These are phyloP conservation scores for Oryzias curvinotus DNA, from an alignment of 2,113 vertebrate species.

Conservation along the genomic window DNA sequence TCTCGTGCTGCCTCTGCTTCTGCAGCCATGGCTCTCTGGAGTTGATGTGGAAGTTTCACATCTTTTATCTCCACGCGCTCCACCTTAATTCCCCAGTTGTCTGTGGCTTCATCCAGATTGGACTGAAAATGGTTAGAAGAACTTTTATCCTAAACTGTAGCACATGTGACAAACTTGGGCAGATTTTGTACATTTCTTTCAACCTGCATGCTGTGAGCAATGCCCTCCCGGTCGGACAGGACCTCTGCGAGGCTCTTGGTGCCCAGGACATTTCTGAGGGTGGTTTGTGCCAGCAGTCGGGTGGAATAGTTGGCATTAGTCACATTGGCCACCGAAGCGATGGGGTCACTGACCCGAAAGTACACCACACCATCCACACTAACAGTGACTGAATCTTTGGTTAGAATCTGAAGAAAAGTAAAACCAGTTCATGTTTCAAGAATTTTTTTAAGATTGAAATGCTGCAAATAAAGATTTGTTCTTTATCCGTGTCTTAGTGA, in stretches of 20 bases:
- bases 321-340: slow-evolving; percentile 85
- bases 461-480: background rate
- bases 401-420: slow-evolving; percentile 77
- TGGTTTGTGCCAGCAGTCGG: slow-evolving; percentile 86
- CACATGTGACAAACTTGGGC: too few relatives aligned
- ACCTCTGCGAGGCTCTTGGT: slow-evolving; percentile 85
- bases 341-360: slow-evolving; percentile 82
- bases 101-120: slow-evolving; percentile 79
- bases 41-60: slow-evolving; percentile 82
- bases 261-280: slow-evolving; percentile 85
- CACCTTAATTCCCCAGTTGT: slow-evolving; percentile 87
- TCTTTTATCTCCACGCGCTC: slow-evolving; percentile 89
- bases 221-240: slow-evolving; percentile 84
- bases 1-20: slow-evolving; percentile 85
- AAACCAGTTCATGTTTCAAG: background rate
- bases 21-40: slow-evolving; percentile 88
- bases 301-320: slow-evolving; percentile 83
- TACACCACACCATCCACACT: slow-evolving; percentile 88
- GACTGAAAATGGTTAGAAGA: slow-evolving; percentile 68
- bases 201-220: slow-evolving; percentile 88
- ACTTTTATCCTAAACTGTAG: background rate
- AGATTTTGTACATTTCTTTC: background rate
- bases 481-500: slow-evolving; percentile 69
- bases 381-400: slow-evolving; percentile 86
- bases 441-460: background rate